Conservation (phyloP, 2,113 vertebrate genomes). For the Oxygymnocypris stewartii region DNA sequence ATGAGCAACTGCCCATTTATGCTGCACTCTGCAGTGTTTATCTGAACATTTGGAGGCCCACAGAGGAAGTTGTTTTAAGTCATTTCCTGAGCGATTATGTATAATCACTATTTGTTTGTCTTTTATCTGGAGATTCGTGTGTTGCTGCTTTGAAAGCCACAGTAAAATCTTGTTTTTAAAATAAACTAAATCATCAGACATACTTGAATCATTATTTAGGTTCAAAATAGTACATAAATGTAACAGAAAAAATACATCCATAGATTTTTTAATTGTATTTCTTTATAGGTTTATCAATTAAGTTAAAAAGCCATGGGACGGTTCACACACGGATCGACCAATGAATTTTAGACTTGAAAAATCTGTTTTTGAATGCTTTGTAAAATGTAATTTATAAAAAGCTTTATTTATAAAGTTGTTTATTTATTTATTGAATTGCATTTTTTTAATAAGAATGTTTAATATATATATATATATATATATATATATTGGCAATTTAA, state of each 20-base stretch:
- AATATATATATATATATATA: background rate
- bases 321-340: background rate
- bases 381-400: too few species aligned
- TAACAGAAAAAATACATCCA: background rate
- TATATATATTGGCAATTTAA: background rate
- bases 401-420: too few species aligned
- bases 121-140: conserved; percentile 1
- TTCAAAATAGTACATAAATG: background rate
- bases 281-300: background rate
- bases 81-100: background rate
- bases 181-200: too few species aligned
- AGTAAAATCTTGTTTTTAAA: background rate
- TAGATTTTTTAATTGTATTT: background rate
- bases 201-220: background rate
- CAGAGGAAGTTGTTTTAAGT: conserved; percentile 17
- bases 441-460: background rate
- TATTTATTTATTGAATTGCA: too few species aligned
- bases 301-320: background rate
- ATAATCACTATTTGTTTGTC: conserved; percentile 2
- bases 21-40: background rate
- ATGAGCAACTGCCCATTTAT: background rate
- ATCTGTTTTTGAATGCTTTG: too few species aligned
- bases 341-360: background rate
- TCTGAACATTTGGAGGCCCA: background rate
- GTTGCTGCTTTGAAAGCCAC: background rate